phyloP scores from a whole-genome alignment of 2,113 vertebrate genomes.

The Hippolais icterina region DNA sequence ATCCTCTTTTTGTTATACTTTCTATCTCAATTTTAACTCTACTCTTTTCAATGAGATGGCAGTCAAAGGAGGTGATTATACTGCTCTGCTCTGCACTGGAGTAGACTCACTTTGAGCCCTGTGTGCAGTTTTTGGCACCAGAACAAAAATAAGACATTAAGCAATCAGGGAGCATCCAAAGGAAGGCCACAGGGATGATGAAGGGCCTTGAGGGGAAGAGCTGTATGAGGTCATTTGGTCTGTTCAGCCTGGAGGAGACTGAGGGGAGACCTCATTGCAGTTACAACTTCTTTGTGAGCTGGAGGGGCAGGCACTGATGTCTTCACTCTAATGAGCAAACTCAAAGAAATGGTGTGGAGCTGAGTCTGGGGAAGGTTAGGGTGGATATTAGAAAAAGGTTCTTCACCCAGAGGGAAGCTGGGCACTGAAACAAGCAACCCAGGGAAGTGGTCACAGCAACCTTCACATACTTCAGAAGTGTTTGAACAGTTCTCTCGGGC shows the following conservation, averaged over 20 bases:
- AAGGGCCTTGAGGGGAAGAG: not conserved
- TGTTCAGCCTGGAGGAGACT: not conserved
- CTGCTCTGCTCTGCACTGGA: not conserved
- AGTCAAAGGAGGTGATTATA: not conserved
- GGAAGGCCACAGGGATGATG: not conserved
- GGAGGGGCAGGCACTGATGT: not conserved
- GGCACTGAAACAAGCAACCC: not conserved
- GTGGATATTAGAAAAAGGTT: not conserved
- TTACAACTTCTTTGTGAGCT: not conserved
- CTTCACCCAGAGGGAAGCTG: not conserved
- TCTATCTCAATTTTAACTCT: not conserved
- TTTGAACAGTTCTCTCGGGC: not conserved
- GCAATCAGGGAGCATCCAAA: not conserved
- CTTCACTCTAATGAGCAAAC: not conserved
- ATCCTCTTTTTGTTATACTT: not conserved
- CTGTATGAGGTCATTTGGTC: not conserved
- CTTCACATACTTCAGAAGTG: not conserved
- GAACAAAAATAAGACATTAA: not conserved
- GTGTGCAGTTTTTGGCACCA: not conserved
- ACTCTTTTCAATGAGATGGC: not conserved
- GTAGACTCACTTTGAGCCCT: not conserved
- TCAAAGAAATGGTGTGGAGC: not conserved
- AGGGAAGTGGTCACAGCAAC: not conserved
- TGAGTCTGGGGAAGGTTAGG: not conserved
- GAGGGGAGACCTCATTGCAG: not conserved